These are phyloP conservation scores for Dyspetes luteomarginatus DNA, from an alignment of 2,888 invertebrate genomes.

Conservation along the genomic window DNA sequence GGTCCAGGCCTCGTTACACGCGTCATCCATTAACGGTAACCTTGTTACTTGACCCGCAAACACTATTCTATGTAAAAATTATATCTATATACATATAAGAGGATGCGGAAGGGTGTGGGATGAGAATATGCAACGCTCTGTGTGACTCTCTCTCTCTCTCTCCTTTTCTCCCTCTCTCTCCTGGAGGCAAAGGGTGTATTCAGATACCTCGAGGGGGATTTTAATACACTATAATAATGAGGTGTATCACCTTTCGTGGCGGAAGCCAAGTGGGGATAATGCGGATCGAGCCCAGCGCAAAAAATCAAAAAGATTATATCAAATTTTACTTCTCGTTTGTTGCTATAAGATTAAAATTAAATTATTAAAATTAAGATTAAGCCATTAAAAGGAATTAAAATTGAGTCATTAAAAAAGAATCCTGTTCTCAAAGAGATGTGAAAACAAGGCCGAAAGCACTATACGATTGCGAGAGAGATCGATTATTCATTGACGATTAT, in stretches of 20 bases:
- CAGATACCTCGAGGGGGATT: constrained; percentile 45
- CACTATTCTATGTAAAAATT: constrained; percentile 1
- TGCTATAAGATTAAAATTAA: no score
- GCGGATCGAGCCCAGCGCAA: constrained; percentile 8
- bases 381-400: no score
- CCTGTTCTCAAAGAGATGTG: no score
- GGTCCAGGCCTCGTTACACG: constrained; percentile 32
- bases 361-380: no score
- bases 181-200: constrained; percentile 30
- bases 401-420: no score
- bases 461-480: no score
- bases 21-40: constrained; percentile 53
- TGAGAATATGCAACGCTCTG: constrained; percentile 19
- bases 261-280: not conserved
- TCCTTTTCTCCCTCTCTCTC: constrained; percentile 13
- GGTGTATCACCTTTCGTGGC: constrained; percentile 51
- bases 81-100: not conserved
- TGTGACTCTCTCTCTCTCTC: not conserved
- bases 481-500: no score
- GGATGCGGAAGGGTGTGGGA: not conserved
- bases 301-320: constrained; percentile 19
- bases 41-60: constrained; percentile 50
- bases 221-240: constrained; percentile 42
- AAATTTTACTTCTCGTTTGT: constrained; percentile 5
- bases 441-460: no score